Evolutionary conservation across 1,140 invertebrate genomes (phyloP), one percentile per base, ranked within the genome.

Genomic region (Rhyzopertha dominica): DNA sequence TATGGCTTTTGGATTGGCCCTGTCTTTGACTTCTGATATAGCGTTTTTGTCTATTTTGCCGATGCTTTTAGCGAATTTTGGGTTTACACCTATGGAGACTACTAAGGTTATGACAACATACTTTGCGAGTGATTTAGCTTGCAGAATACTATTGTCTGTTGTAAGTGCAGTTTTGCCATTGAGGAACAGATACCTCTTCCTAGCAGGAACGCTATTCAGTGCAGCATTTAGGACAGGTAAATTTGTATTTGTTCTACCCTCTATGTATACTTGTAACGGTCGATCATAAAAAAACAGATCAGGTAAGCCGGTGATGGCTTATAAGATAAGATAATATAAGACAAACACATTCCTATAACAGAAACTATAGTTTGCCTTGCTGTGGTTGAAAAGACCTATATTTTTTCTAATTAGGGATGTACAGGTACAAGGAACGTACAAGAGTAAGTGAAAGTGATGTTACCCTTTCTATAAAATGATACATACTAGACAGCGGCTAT

Each of bases 21-120:
- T 65, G 18, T 41, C 39, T 16, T 53, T 60, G 24, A 62, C 56
- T 5, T 47, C 50, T 2, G 62, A 65, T 51, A 46, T 63, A 9
- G 53, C 54, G 4, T 65, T 65, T 32, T 40, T 62, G 7, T 54
- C 59, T 4, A 47, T 65, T 5, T 50, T 62, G 25, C 61, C 60
- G 16, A 37, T 63, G 29, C 38, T 63, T 5, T 35, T 65, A 10
- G 41, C 47, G n/a, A 57, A 53, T 46, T 40, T 53, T 0, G 56
- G 53, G 12, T 63, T 56, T 41, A 44, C 41, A 12, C 12, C 44
- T n/a, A 22, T 39, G n/a, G 43, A 59, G 13, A 55, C 57, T 17
- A 54, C 61, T 12, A 23, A 47, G 13, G 49, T 62, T 13, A 49
- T 63, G 47, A 53, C 48, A 2, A 43, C 62, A 10, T 59, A 56